phyloP scores from a whole-genome alignment of 1,140 invertebrate genomes.

The Papilio glaucus region DNA sequence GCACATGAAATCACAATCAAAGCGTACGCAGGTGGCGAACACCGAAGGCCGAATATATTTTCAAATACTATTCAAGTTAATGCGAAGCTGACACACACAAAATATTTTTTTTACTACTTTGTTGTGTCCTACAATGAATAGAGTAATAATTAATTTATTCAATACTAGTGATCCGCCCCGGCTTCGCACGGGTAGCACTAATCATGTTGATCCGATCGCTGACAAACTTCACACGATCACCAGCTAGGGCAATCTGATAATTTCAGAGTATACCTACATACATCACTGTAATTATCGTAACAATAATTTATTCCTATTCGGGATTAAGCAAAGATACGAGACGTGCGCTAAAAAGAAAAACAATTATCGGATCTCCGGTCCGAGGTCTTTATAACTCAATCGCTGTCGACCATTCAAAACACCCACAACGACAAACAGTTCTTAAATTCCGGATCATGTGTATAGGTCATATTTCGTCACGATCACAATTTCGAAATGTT shows the following conservation, averaged over 20 bases:
- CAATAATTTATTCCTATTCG: too few species aligned
- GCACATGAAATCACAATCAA: not conserved
- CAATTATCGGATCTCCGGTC: not conserved
- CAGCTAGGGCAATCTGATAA: not conserved
- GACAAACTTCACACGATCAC: too few species aligned
- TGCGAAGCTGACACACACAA: not conserved
- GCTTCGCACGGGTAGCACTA: too few species aligned
- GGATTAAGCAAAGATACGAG: too few species aligned
- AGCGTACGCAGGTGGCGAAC: not conserved
- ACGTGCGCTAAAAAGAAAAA: not conserved
- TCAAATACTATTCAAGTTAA: not conserved
- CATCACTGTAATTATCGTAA: too few species aligned
- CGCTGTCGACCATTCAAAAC: not conserved
- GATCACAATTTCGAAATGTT: slow-evolving; percentile 5
- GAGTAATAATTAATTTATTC: not conserved
- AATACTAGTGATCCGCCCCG: too few species aligned
- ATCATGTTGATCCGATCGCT: too few species aligned
- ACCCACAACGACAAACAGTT: slow-evolving; percentile 11
- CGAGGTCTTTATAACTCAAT: not conserved
- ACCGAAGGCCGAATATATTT: slow-evolving; percentile 2
- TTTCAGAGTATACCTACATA: not conserved
- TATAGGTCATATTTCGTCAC: not conserved
- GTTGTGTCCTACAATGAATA: not conserved
- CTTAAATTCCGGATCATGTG: slow-evolving; percentile 2
- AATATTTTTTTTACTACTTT: not conserved